Evolutionary conservation across 2,888 invertebrate species (phyloP).

Genomic region (Sclerodermus sp.): DNA sequence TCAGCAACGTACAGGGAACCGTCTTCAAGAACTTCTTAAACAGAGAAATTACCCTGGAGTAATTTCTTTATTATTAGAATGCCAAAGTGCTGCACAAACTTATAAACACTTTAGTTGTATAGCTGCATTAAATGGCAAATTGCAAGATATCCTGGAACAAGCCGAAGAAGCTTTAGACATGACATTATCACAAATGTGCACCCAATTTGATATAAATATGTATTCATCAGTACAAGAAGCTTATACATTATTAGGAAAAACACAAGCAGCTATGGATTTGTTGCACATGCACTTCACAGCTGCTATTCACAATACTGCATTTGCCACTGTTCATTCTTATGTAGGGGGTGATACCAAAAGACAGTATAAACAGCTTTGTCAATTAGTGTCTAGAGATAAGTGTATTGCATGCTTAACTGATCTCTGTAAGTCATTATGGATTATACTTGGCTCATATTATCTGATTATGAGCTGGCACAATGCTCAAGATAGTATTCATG

Average conservation of each 20-base stretch:
- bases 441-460: constrained; percentile 79
- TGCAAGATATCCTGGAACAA: constrained; percentile 88
- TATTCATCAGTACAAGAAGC: constrained; percentile 86
- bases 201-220: constrained; percentile 65
- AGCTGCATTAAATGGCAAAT: constrained; percentile 79
- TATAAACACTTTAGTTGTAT: constrained; percentile 92
- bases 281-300: constrained; percentile 93
- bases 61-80: constrained; percentile 85
- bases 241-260: constrained; percentile 86
- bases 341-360: constrained; percentile 64
- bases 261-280: constrained; percentile 91
- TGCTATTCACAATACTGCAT: constrained; percentile 82
- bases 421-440: constrained; percentile 84
- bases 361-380: constrained; percentile 82
- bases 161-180: constrained; percentile 90
- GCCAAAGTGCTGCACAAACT: constrained; percentile 80
- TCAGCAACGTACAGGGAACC: constrained; percentile 80
- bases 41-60: constrained; percentile 88
- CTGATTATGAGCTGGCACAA: constrained; percentile 78
- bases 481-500: constrained; percentile 45
- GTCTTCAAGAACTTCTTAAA: constrained; percentile 77
- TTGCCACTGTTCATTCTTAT: constrained; percentile 64
- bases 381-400: constrained; percentile 63
- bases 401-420: constrained; percentile 79
- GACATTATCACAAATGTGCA: constrained; percentile 75